Conservation (phyloP, 92 coral and sea anemone species). For the Zoanthus gigantus region DNA sequence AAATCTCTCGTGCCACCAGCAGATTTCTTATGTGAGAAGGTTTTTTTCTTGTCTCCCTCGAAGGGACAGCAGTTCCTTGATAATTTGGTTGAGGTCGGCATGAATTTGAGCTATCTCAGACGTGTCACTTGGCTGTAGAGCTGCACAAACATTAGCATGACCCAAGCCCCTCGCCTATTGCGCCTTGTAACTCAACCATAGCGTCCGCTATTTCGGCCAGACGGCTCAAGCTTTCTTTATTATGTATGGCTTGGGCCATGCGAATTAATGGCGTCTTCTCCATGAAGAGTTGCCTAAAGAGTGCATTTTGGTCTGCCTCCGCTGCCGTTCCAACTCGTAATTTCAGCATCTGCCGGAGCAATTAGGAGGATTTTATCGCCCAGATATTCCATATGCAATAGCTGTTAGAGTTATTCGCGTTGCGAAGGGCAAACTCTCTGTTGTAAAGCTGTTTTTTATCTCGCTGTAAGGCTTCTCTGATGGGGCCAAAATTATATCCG, state of each 20-base stretch:
- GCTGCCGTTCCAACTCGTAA: conserved; percentile 25
- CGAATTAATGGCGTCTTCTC: conserved; percentile 57
- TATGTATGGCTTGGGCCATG: conserved; percentile 54
- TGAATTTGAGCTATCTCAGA: conserved; percentile 13
- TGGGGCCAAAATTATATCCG: conserved; percentile 53
- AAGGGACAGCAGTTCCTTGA: not conserved
- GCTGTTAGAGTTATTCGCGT: conserved; percentile 61
- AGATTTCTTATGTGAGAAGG: not conserved
- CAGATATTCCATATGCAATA: conserved; percentile 60
- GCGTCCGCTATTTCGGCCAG: conserved; percentile 67
- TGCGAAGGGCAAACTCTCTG: conserved; percentile 47
- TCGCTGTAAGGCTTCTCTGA: conserved; percentile 38
- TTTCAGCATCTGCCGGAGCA: not conserved
- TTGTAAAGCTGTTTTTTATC: conserved; percentile 30
- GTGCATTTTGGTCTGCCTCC: not conserved
- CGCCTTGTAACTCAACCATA: conserved; percentile 65
- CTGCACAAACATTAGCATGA: not conserved
- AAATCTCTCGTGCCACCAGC: conserved; percentile 58
- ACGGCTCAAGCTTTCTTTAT: conserved; percentile 31
- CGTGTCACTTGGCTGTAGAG: not conserved
- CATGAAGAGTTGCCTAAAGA: not conserved
- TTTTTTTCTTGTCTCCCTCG: not conserved
- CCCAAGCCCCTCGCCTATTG: conserved; percentile 33
- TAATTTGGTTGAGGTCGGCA: not conserved
- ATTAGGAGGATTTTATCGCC: conserved; percentile 63